Evolutionary conservation across 2,113 vertebrate species (phyloP).

Genomic region (Leptobrachium ailaonicum): DNA sequence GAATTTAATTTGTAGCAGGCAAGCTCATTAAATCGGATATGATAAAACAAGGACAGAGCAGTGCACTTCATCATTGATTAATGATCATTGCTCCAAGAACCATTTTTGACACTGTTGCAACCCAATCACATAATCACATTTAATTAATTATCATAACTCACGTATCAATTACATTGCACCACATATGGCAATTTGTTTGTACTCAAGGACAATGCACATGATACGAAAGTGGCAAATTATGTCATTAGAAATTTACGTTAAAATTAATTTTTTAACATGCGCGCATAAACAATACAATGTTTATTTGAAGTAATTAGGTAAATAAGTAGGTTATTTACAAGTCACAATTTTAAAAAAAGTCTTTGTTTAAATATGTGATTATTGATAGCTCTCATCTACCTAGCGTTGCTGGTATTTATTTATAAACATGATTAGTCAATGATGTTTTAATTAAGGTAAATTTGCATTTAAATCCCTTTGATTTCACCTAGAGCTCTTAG

Average conservation of each 20-base stretch:
- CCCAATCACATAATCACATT: constrained; percentile 43
- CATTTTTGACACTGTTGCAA: constrained; percentile 35
- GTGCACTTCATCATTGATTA: constrained; percentile 36
- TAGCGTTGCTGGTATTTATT: neutral
- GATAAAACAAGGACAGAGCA: constrained; percentile 37
- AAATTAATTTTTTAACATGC: neutral
- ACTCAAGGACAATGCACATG: constrained; percentile 34
- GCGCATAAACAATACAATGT: constrained; percentile 14
- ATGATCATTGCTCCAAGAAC: constrained; percentile 44
- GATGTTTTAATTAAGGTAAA: neutral
- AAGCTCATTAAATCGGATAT: constrained; percentile 40
- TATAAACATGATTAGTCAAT: neutral
- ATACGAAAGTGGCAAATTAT: constrained; percentile 22
- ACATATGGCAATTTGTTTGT: constrained; percentile 30
- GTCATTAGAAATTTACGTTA: constrained; percentile 5
- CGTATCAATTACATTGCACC: constrained; percentile 38
- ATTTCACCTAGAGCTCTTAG: no score
- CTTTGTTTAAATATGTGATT: neutral
- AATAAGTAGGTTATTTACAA: neutral
- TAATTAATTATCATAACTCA: constrained; percentile 40
- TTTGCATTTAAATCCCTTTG: neutral
- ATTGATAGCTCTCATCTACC: neutral
- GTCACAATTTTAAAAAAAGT: neutral
- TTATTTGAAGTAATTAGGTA: constrained; percentile 3
- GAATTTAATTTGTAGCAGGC: constrained; percentile 23